phyloP scores from a whole-genome alignment of 2,888 invertebrate genomes.

The Cheilosia grossa region DNA sequence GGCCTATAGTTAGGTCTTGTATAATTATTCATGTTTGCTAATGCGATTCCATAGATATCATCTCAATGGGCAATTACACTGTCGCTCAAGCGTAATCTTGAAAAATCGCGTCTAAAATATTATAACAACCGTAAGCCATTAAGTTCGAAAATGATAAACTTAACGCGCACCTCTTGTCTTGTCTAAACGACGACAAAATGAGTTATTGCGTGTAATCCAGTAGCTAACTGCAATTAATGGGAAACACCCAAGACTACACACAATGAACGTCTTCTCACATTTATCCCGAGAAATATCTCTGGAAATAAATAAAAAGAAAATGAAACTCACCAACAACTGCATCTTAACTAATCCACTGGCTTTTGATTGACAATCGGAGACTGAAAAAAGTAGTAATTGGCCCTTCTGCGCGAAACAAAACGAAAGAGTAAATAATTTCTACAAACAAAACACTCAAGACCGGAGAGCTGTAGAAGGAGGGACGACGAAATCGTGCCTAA shows the following conservation, averaged over 20 bases:
- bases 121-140: constrained; percentile 29
- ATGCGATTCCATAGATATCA: constrained; percentile 16
- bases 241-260: constrained; percentile 17
- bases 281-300: constrained; percentile 20
- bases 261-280: constrained; percentile 48
- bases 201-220: constrained; percentile 53
- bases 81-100: constrained; percentile 39
- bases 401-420: not conserved
- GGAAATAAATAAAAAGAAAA: constrained; percentile 5
- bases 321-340: constrained; percentile 61
- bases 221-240: constrained; percentile 18
- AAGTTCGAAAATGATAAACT: constrained; percentile 17
- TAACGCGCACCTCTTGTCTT: constrained; percentile 22
- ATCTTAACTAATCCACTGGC: constrained; percentile 53
- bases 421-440: constrained; percentile 46
- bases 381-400: constrained; percentile 45
- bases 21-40: constrained; percentile 28
- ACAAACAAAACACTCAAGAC: constrained; percentile 40
- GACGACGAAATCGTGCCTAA: constrained; percentile 48
- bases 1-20: not conserved
- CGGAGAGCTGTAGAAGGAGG: constrained; percentile 6
- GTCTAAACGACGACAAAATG: constrained; percentile 13
- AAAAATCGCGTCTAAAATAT: constrained; percentile 23
- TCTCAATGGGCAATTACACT: constrained; percentile 47
- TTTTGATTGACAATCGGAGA: constrained; percentile 24